Evolutionary conservation across 1,140 invertebrate species (phyloP).

Genomic region (Nilaparvata lugens): DNA sequence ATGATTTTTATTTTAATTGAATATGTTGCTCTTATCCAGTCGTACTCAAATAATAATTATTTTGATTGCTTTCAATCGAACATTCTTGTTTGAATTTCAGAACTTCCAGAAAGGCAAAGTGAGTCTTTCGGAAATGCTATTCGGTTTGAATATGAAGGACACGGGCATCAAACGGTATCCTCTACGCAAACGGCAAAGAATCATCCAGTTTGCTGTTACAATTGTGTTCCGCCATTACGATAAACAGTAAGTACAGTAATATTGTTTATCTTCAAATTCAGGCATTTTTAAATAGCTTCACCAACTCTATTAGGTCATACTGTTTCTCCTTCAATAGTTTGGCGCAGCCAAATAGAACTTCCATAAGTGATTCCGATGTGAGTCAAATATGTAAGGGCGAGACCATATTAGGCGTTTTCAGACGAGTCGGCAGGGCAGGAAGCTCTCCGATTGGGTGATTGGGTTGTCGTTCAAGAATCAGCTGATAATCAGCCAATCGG

Average conservation of each 20-base stretch:
- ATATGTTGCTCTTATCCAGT: no score
- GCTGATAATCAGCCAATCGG: no score
- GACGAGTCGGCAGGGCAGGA: no score
- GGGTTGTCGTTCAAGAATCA: no score
- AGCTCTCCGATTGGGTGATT: no score
- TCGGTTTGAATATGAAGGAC: slow-evolving; percentile 83
- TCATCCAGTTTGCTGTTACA: slow-evolving; percentile 84
- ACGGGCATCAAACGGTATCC: slow-evolving; percentile 84
- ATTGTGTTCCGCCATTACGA: slow-evolving; percentile 76
- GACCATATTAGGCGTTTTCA: no score
- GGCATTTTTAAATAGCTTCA: no score
- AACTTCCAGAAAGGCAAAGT: slow-evolving; percentile 67
- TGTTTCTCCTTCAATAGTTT: neutral
- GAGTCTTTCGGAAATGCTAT: slow-evolving; percentile 80
- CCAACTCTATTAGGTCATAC: no score
- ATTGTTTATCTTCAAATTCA: no score
- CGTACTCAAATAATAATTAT: no score
- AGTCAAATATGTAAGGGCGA: neutral
- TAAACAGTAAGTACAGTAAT: slow-evolving; percentile 48
- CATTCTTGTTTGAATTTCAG: slow-evolving; percentile 35
- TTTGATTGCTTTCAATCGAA: no score
- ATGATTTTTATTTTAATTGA: no score
- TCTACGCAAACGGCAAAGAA: slow-evolving; percentile 64
- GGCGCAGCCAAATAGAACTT: neutral
- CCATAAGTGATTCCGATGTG: neutral